Evolutionary conservation across 1,140 invertebrate species (phyloP), one percentile per base, ranked within the genome.

Genomic region (Lanistes nyassanus): DNA sequence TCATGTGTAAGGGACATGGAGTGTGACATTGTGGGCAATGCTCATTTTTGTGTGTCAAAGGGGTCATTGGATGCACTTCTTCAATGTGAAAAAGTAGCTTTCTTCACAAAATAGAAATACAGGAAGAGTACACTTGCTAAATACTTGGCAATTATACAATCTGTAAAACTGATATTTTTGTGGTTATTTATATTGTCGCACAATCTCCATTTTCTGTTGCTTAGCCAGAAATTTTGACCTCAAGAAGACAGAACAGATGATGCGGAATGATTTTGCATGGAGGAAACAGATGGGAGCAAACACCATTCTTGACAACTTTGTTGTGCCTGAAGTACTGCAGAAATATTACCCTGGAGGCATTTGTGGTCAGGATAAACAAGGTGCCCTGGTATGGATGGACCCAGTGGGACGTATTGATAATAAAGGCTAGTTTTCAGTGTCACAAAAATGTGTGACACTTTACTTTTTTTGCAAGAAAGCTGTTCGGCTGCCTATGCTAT

Each of bases 231-330:
- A 94, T 88, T 96, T 94, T 92, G 92, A 96, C 86, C 79, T 92
- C 2, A 92, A 92, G 34, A 94, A 93, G 3, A 94, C 95, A 0
- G 95, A 96, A 85, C 94, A 94, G 90, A 96, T 96, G 95, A 86
- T 96, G 0, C 90, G 94, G 90, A 93, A 94, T 81, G 94, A 93
- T 1, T 82, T 95, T 83, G 91, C 92, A 83, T 96, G 94, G 94
- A 90, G 94, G 37, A 92, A 93, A 82, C 92, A 93, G 84, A 95
- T 93, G 92, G 93, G 93, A 62, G 92, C 94, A 1, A 95, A 97
- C 78, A 92, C 88, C 56, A 90, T 86, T 84, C 92, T 81, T 87
- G 89, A 85, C 51, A 90, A 92, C 19, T 97, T 94, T 93, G 86
- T 93, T 65, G 89, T 92, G 0, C 94, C 95, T 2, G 92, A 94